Percentiles rank a stretch among this genome's conserved stretches.
Evolutionary conservation across 2,113 vertebrate genomes (phyloP).

Genomic region (Microcebus griseorufus): DNA sequence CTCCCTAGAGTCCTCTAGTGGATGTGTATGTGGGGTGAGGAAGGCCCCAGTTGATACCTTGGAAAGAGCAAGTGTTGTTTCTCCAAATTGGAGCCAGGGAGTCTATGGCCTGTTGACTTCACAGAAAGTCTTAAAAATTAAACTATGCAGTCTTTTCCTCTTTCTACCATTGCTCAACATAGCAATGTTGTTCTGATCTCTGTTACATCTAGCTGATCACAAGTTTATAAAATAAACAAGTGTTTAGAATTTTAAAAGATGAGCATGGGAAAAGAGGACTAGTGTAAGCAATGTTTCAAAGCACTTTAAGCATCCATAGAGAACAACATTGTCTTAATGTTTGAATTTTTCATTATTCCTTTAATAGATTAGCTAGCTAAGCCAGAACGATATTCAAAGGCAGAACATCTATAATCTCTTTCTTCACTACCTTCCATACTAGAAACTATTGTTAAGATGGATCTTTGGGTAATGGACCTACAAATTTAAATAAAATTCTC

Average conservation of each 20-base stretch:
- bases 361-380: background rate
- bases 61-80: background rate
- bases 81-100: background rate
- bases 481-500: background rate
- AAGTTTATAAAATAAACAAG: background rate
- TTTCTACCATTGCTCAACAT: background rate
- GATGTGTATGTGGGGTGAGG: no score
- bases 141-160: background rate
- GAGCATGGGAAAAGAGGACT: background rate
- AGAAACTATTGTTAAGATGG: background rate
- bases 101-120: background rate
- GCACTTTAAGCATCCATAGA: background rate
- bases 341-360: background rate
- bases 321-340: background rate
- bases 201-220: background rate
- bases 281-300: background rate
- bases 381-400: background rate
- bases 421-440: background rate
- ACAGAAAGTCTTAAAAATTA: background rate
- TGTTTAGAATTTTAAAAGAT: background rate
- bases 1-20: background rate
- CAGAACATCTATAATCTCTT: background rate
- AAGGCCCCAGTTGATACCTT: fast-evolving
- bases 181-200: background rate
- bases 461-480: background rate